Evolutionary conservation across 2,888 invertebrate genomes (phyloP).

Genomic region (Beris morrisii): DNA sequence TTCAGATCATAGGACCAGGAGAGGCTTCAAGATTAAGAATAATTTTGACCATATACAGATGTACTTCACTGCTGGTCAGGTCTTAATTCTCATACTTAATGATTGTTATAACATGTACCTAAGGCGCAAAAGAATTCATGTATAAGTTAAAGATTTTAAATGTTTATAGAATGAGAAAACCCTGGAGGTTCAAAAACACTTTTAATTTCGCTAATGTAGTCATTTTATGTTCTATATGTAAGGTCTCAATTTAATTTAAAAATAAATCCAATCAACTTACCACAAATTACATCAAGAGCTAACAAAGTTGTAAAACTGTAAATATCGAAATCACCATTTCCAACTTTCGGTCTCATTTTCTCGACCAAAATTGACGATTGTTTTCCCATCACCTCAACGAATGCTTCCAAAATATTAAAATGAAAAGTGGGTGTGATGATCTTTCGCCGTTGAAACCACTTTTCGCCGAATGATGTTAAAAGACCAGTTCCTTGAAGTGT

Average conservation of each 20-base stretch:
- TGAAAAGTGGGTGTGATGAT: constrained; percentile 56
- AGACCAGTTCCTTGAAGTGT: constrained; percentile 15
- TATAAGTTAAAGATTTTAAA: too few species aligned
- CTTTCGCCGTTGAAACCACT: constrained; percentile 54
- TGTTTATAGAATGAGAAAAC: too few species aligned
- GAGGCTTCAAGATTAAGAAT: too few species aligned
- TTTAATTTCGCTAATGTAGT: too few species aligned
- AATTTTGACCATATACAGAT: too few species aligned
- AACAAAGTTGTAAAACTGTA: constrained; percentile 54
- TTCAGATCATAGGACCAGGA: too few species aligned
- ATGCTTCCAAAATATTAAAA: constrained; percentile 52
- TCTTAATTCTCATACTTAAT: too few species aligned
- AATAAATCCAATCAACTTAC: constrained; percentile 42
- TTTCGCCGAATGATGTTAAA: constrained; percentile 46
- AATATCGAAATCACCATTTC: constrained; percentile 49
- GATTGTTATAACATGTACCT: too few species aligned
- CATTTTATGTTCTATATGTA: too few species aligned
- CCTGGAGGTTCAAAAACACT: too few species aligned
- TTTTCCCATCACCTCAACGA: constrained; percentile 49
- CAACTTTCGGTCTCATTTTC: constrained; percentile 12
- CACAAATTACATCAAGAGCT: constrained; percentile 53
- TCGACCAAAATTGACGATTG: constrained; percentile 57
- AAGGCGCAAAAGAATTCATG: too few species aligned
- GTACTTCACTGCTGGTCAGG: too few species aligned
- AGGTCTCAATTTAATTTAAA: neutral